Conservation (phyloP, 2,888 invertebrate species). For the Leucoptera coffeella region DNA sequence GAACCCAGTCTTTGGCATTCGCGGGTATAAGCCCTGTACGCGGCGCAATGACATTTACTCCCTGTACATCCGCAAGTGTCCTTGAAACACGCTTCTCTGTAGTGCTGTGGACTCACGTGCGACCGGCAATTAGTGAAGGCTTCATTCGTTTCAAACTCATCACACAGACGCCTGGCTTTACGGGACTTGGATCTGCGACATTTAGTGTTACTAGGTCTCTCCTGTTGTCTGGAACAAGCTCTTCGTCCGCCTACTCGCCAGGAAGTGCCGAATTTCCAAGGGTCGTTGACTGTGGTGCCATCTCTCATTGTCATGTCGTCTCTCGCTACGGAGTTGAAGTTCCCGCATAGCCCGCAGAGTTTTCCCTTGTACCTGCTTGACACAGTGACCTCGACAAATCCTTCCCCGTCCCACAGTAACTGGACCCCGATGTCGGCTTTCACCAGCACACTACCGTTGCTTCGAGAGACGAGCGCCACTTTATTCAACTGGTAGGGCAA, state of each 20-base stretch:
- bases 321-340: slow-evolving; percentile 80
- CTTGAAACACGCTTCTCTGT: slow-evolving; percentile 78
- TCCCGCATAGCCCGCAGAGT: slow-evolving; percentile 90
- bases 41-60: slow-evolving; percentile 81
- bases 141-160: slow-evolving; percentile 39
- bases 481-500: slow-evolving; percentile 60
- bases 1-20: slow-evolving; percentile 79
- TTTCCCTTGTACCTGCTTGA: slow-evolving; percentile 64
- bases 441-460: slow-evolving; percentile 61
- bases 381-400: slow-evolving; percentile 84
- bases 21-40: slow-evolving; percentile 82
- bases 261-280: slow-evolving; percentile 73
- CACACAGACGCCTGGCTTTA: slow-evolving; percentile 42
- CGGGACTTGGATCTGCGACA: slow-evolving; percentile 41
- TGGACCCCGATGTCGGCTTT: slow-evolving; percentile 71
- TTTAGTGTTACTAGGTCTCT: slow-evolving; percentile 33
- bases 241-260: slow-evolving; percentile 85
- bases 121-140: slow-evolving; percentile 73
- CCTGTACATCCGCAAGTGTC: slow-evolving; percentile 86
- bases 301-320: slow-evolving; percentile 76
- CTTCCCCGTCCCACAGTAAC: slow-evolving; percentile 89
- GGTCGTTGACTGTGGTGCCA: slow-evolving; percentile 61
- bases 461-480: slow-evolving; percentile 57
- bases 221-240: slow-evolving; percentile 59
- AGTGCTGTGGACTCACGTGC: slow-evolving; percentile 73